Conservation (phyloP, 2,797 vertebrate genomes). For the Tolypeutes matacus region DNA sequence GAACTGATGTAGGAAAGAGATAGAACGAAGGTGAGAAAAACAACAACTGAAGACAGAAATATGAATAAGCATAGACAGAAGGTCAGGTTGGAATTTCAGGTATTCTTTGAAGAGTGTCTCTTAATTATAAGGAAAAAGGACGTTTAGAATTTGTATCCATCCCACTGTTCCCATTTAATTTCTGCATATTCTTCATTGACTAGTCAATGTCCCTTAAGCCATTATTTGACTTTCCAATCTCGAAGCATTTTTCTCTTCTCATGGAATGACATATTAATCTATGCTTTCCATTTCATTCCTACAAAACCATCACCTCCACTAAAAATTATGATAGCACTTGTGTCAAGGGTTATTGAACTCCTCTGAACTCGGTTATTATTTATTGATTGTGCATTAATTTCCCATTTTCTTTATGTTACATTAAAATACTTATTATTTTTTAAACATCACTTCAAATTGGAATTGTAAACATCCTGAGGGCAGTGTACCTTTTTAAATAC, state of each 20-base stretch:
- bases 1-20: not conserved
- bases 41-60: slow-evolving; percentile 25
- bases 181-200: not conserved
- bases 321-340: slow-evolving; percentile 36
- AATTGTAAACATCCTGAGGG: slow-evolving; percentile 34
- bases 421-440: slow-evolving; percentile 55
- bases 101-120: not conserved
- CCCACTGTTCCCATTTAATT: not conserved
- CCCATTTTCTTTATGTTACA: not conserved
- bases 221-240: not conserved
- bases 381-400: slow-evolving; percentile 59
- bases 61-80: not conserved
- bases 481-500: slow-evolving; percentile 43
- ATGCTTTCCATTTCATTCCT: slow-evolving; percentile 10
- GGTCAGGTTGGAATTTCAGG: not conserved
- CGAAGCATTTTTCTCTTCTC: not conserved
- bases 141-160: not conserved
- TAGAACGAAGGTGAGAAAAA: not conserved
- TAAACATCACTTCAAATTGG: slow-evolving; percentile 34
- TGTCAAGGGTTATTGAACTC: not conserved
- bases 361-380: slow-evolving; percentile 39
- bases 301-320: not conserved
- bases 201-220: not conserved
- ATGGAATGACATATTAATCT: slow-evolving; percentile 7
- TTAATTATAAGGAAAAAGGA: not conserved